Evolutionary conservation across 2,888 invertebrate genomes (phyloP).

Genomic region (Eumerus sabulonum): DNA sequence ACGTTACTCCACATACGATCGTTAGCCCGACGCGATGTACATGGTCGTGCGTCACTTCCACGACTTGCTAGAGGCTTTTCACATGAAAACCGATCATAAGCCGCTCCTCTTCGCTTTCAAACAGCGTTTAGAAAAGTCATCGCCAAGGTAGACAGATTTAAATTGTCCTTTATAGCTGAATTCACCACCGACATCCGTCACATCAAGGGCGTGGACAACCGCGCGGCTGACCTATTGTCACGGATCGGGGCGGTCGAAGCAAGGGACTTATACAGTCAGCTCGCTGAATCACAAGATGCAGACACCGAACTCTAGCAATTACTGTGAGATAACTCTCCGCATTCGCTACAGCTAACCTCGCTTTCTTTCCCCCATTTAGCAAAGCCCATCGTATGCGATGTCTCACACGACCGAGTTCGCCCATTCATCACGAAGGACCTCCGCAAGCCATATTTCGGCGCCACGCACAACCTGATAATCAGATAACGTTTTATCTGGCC

Average conservation of each 20-base stretch:
- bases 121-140: slow-evolving; percentile 1
- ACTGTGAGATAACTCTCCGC: slow-evolving; percentile 7
- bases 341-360: no score
- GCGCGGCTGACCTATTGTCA: not conserved
- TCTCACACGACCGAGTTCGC: no score
- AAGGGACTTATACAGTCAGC: not conserved
- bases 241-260: not conserved
- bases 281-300: not conserved
- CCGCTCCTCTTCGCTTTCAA: slow-evolving; percentile 5
- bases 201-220: not conserved
- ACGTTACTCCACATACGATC: no score
- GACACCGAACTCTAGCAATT: slow-evolving; percentile 11
- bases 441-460: not conserved
- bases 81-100: slow-evolving; percentile 4
- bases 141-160: not conserved
- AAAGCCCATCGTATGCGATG: no score
- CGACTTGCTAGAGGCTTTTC: not conserved
- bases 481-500: slow-evolving; percentile 12
- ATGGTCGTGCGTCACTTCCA: not conserved
- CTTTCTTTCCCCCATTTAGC: not conserved
- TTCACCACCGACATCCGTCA: not conserved
- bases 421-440: no score
- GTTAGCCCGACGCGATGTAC: not conserved
- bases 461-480: not conserved
- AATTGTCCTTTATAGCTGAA: not conserved